A percentile compares a stretch with the other conserved stretches of the same genome.
phyloP scores from a whole-genome alignment of 2,113 vertebrate species.

The Rhinolophus ferrumequinum region DNA sequence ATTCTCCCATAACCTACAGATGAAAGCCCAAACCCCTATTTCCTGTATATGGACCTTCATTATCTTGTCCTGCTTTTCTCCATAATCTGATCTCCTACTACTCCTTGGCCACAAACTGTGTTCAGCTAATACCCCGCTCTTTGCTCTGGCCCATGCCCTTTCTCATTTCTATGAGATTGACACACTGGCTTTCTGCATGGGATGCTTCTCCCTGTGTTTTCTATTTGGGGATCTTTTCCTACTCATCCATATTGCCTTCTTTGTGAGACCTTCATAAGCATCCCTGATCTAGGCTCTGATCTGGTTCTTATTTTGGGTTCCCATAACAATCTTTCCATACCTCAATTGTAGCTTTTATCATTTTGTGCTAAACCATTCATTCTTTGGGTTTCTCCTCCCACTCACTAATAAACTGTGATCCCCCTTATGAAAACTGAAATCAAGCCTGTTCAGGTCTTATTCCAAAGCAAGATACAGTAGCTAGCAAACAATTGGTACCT shows the following conservation, averaged over 20 bases:
- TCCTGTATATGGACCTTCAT: neutral
- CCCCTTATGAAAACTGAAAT: neutral
- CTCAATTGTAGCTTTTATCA: neutral
- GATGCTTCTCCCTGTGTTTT: neutral
- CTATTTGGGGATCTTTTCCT: neutral
- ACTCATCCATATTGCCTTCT: neutral
- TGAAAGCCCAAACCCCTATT: neutral
- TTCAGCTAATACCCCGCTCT: neutral
- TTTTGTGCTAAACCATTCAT: neutral
- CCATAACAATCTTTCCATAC: neutral
- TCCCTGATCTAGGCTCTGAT: neutral
- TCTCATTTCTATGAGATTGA: neutral
- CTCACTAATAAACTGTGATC: neutral
- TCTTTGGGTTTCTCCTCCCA: neutral
- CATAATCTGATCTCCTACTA: neutral
- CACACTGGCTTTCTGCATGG: neutral
- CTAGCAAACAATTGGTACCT: neutral
- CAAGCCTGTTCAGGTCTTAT: neutral
- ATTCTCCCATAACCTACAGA: neutral
- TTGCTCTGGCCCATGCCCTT: neutral
- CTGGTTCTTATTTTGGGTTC: neutral
- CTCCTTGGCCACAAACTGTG: neutral
- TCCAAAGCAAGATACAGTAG: neutral
- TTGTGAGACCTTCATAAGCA: neutral
- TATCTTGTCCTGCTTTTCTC: neutral